These are phyloP conservation scores for Frieseomelitta varia DNA, from an alignment of 1,140 invertebrate genomes.

Conservation along the genomic window DNA sequence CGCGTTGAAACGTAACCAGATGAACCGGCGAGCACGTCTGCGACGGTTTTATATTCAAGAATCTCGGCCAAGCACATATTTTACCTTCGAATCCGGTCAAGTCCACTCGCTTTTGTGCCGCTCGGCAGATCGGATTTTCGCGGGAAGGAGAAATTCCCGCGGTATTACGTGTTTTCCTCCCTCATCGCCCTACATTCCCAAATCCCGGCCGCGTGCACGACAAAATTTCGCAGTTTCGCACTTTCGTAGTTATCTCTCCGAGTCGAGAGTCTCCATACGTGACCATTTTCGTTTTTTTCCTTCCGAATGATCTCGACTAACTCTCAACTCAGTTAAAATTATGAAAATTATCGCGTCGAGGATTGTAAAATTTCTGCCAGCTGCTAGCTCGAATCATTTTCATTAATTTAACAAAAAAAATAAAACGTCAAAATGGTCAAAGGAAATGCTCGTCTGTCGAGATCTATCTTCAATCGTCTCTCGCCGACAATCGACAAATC, in stretches of 20 bases:
- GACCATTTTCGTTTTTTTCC: background rate
- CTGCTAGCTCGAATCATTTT: too few relatives aligned
- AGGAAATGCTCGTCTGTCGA: background rate
- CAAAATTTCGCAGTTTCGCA: background rate
- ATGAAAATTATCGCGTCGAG: too few relatives aligned
- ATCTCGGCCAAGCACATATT: conserved; percentile 44
- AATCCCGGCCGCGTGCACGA: background rate
- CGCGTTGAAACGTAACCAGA: conserved; percentile 28
- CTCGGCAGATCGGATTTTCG: background rate
- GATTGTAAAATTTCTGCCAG: too few relatives aligned
- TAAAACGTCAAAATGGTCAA: too few relatives aligned
- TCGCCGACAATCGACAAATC: background rate
- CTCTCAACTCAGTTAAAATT: too few relatives aligned
- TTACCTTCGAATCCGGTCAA: conserved; percentile 34
- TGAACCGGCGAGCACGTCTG: conserved; percentile 18
- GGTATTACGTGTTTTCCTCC: background rate
- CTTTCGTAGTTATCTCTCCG: background rate
- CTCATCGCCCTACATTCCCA: background rate
- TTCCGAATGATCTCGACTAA: background rate
- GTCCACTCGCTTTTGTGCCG: conserved; percentile 26
- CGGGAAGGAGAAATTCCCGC: background rate
- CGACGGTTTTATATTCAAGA: conserved; percentile 28
- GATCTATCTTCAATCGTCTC: background rate
- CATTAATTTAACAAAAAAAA: too few relatives aligned
- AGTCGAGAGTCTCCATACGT: background rate